Percentiles rank a stretch among this genome's conserved stretches.
phyloP scores from a whole-genome alignment of 2,888 invertebrate genomes.

The Danaus chrysippus region DNA sequence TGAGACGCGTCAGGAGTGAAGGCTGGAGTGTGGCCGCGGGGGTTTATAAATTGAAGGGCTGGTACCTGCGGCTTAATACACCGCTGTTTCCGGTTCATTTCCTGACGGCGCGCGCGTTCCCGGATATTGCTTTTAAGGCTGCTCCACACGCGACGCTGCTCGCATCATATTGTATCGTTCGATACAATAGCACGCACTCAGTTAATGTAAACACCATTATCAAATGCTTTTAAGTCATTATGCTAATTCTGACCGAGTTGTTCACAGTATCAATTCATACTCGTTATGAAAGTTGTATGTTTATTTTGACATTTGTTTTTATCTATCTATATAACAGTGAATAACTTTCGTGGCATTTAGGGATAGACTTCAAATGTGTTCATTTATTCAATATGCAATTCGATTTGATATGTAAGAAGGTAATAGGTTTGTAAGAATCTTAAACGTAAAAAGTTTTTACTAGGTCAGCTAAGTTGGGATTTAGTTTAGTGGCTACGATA shows the following conservation, averaged over 20 bases:
- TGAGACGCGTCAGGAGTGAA: conserved; percentile 43
- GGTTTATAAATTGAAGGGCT: conserved; percentile 79
- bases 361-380: no score
- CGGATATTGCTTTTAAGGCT: conserved; percentile 81
- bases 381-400: no score
- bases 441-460: no score
- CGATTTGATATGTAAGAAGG: no score
- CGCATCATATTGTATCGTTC: conserved; percentile 30
- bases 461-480: no score
- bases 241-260: conserved; percentile 7
- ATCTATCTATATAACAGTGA: no score
- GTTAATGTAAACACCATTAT: conserved; percentile 8
- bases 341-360: no score
- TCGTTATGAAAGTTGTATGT: background rate
- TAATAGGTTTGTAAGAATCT: no score
- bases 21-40: conserved; percentile 64
- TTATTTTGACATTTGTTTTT: no score
- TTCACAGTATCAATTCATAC: background rate
- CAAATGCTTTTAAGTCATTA: conserved; percentile 13
- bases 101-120: conserved; percentile 76
- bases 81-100: conserved; percentile 80
- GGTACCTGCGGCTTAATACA: conserved; percentile 80
- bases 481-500: no score
- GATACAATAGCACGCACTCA: conserved; percentile 28
- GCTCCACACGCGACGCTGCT: conserved; percentile 63